These are phyloP conservation scores for Acanthisitta chloris DNA, from an alignment of 2,113 vertebrate genomes.

Conservation along the genomic window DNA sequence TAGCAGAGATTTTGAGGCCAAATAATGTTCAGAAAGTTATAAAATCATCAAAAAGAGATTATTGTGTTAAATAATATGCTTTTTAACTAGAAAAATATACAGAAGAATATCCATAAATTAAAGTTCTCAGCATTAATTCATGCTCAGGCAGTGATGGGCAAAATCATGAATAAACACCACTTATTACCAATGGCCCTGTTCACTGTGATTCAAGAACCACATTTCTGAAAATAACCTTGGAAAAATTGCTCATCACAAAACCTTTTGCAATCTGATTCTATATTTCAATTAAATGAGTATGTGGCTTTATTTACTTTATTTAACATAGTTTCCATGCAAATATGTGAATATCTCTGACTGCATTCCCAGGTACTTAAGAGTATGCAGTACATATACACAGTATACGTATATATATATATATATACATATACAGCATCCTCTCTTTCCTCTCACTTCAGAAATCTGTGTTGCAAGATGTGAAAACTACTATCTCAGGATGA, in stretches of 20 bases:
- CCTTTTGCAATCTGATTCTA: neutral
- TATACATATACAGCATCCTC: no score
- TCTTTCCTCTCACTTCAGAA: neutral
- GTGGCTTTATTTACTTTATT: neutral
- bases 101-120: neutral
- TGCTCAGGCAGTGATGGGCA: neutral
- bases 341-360: neutral
- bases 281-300: neutral
- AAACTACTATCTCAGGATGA: neutral
- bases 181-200: neutral
- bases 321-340: neutral
- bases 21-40: neutral
- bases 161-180: neutral
- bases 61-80: neutral
- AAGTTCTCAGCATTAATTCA: neutral
- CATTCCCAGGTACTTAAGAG: neutral
- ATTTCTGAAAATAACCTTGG: neutral
- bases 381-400: no score
- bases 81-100: neutral
- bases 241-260: neutral
- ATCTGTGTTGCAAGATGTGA: neutral
- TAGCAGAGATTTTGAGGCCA: neutral
- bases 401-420: no score
- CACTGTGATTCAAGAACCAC: neutral
- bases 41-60: neutral